These are phyloP conservation scores for Probosciger aterrimus DNA, from an alignment of 2,113 vertebrate species.

Conservation along the genomic window DNA sequence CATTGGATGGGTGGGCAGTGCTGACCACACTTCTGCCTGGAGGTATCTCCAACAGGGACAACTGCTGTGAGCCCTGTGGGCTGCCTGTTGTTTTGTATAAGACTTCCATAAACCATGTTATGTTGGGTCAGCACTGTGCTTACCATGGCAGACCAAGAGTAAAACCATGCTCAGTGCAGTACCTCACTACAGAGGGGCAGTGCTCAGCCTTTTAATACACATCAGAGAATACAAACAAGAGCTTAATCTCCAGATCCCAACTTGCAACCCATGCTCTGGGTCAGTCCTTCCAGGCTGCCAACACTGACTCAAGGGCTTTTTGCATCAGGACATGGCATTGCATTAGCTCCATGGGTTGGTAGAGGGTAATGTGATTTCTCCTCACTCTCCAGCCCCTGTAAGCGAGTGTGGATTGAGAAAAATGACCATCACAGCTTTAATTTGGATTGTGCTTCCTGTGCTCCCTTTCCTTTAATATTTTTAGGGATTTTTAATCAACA, in stretches of 20 bases:
- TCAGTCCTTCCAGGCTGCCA: not conserved
- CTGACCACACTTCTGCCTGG: not conserved
- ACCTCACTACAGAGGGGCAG: not conserved
- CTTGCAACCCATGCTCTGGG: not conserved
- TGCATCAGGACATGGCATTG: not conserved
- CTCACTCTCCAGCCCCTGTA: fast-evolving
- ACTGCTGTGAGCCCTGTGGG: not conserved
- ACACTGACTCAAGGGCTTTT: not conserved
- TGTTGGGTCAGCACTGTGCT: not conserved
- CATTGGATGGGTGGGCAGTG: fast-evolving
- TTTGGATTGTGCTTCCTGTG: not conserved
- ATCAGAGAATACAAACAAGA: not conserved
- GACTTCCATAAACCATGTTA: not conserved
- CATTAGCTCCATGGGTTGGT: not conserved
- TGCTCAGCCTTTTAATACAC: not conserved
- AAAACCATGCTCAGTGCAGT: not conserved
- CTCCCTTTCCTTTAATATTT: not conserved
- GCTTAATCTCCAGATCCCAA: not conserved
- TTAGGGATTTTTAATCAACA: not conserved
- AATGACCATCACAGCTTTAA: not conserved
- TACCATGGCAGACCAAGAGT: not conserved
- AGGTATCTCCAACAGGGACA: not conserved
- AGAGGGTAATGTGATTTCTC: not conserved
- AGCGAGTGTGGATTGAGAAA: not conserved
- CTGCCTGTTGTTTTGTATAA: not conserved